Base-by-base conservation (phyloP, 2,888 invertebrate genomes). In the Agrotis puta region DNA sequence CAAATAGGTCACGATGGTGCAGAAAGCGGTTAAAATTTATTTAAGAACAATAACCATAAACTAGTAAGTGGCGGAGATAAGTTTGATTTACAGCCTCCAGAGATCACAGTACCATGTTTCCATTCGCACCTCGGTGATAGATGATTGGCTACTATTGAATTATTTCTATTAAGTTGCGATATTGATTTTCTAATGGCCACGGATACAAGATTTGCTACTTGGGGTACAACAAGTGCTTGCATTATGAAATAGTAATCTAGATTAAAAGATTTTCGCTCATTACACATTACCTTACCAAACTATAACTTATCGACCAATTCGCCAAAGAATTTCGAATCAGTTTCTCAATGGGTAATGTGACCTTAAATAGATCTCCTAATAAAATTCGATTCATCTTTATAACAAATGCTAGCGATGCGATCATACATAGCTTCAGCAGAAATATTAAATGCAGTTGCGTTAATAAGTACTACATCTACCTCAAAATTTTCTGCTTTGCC, bases 31-130 rank as follows among this genome's bases (percentile, higher is more conserved):
- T 86, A 76, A 84, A 82, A 85, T 85, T 85, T 83, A 85, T 84
- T 85, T 85, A 86, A 78, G 72, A 78, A 78, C 75, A 81, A 81
- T 78, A 78, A 76, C 81, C 82, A 81, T 86, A 86, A 86, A 81
- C 77, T 74, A 80, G 77, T 68, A 71, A 72, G 59, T 61, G 57
- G 64, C 68, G 56, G 74, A 85, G 85, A 87, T 88, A 86, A 85
- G 74, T 87, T 82, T 88, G 87, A 88, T 87, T 87, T 88, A 88
- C 66, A 64, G 63, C 74, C 51, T 70, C 70, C 77, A 77, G 57
- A 73, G 65, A 77, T 76, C 73, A 68, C 69, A 79, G 77, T 39
- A 79, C 80, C 69, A 67, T 82, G 84, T 87, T 78, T 79, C 58
- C 59, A 54, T 80, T 72, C 78, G 72, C 86, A 86, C 81, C 75